Evolutionary conservation across 2,888 invertebrate genomes (phyloP).

Genomic region (Thecophora atra): DNA sequence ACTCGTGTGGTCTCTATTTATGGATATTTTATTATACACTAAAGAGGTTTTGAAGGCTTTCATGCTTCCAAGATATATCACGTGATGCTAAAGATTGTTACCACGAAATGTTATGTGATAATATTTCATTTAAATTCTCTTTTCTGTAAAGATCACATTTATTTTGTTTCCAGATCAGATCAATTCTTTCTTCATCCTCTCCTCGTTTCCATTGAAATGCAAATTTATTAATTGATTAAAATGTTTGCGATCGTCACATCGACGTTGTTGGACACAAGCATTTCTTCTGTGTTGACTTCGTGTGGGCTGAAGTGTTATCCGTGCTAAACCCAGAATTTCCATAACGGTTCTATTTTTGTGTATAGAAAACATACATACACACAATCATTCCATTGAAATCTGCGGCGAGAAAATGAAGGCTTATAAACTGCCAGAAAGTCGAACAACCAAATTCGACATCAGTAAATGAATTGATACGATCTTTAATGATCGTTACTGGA

Average conservation of each 20-base stretch:
- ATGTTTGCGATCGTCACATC: conserved; percentile 15
- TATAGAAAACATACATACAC: neutral
- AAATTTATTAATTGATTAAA: conserved; percentile 33
- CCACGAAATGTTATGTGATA: neutral
- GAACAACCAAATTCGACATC: too few relatives aligned
- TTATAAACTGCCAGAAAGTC: too few relatives aligned
- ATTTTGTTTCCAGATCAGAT: neutral
- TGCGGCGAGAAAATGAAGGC: too few relatives aligned
- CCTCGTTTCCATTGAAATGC: conserved; percentile 29
- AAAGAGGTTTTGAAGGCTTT: too few relatives aligned
- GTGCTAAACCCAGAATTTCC: neutral
- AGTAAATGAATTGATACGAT: too few relatives aligned
- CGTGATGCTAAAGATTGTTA: neutral
- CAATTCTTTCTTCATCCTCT: conserved; percentile 16
- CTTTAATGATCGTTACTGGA: too few relatives aligned
- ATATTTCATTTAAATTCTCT: neutral
- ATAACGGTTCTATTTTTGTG: neutral
- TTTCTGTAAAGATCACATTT: neutral
- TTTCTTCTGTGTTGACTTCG: neutral
- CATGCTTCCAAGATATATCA: neutral
- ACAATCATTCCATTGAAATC: too few relatives aligned
- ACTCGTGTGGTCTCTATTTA: conserved; percentile 14
- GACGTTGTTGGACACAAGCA: conserved; percentile 16
- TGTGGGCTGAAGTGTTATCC: conserved; percentile 11
- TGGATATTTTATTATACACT: too few relatives aligned